Conservation (phyloP, 2,888 invertebrate species). For the Agonum fuliginosum region DNA sequence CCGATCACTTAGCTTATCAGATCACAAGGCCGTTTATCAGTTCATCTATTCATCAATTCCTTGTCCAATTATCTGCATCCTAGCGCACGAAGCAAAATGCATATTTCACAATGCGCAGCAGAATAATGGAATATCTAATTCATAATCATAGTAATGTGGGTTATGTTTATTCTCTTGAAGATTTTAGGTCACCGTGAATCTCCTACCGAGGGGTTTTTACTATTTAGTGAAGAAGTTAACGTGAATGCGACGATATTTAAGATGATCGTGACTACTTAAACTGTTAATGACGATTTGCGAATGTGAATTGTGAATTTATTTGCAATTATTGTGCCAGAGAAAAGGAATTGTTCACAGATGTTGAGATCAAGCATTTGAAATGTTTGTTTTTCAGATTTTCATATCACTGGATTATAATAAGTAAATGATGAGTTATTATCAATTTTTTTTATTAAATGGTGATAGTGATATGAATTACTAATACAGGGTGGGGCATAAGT, state of each 20-base stretch:
- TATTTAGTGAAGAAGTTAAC: background rate
- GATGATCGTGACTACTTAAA: conserved; percentile 17
- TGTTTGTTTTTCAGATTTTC: no score
- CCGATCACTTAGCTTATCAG: conserved; percentile 12
- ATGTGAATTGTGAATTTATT: conserved; percentile 30
- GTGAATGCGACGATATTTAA: conserved; percentile 27
- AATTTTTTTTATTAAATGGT: no score
- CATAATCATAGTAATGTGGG: background rate
- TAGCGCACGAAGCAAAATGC: no score
- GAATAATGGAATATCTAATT: conserved; percentile 10
- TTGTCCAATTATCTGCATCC: no score
- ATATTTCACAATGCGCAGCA: background rate
- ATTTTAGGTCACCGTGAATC: conserved; percentile 7
- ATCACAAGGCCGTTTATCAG: conserved; percentile 9
- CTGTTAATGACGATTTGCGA: conserved; percentile 27
- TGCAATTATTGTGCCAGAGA: conserved; percentile 12
- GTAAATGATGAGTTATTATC: no score
- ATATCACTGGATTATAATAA: no score
- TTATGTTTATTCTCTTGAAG: background rate
- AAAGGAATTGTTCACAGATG: background rate
- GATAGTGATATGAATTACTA: no score
- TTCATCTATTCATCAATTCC: background rate
- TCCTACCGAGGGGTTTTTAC: background rate
- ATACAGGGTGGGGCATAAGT: no score
- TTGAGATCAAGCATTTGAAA: background rate